Conservation (phyloP, 1,140 invertebrate species). For the Bicyclus anynana region DNA sequence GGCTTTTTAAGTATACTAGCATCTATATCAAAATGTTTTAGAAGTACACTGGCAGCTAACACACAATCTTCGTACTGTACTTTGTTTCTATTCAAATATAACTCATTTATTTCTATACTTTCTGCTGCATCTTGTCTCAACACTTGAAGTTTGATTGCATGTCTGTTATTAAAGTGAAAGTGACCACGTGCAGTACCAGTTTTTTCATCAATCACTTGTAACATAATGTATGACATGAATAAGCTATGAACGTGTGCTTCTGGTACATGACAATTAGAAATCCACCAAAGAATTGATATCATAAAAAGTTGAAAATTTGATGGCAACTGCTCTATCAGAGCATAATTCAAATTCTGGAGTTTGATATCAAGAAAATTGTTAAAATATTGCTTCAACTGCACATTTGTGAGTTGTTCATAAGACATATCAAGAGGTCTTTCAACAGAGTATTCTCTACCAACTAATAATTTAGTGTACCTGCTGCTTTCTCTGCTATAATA, state of each 20-base stretch:
- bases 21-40: conserved; percentile 82
- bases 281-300: conserved; percentile 83
- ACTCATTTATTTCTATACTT: conserved; percentile 26
- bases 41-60: conserved; percentile 78
- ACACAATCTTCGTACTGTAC: conserved; percentile 79
- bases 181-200: conserved; percentile 76
- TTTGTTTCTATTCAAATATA: conserved; percentile 67
- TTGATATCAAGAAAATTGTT: conserved; percentile 66
- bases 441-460: conserved; percentile 46
- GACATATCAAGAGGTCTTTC: conserved; percentile 47
- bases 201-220: conserved; percentile 80
- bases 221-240: conserved; percentile 79
- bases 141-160: conserved; percentile 55
- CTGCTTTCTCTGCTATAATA: conserved; percentile 56
- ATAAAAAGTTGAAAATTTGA: conserved; percentile 81
- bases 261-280: conserved; percentile 74
- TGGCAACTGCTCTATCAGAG: conserved; percentile 75
- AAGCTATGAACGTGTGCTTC: conserved; percentile 79
- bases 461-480: conserved; percentile 48
- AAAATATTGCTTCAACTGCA: conserved; percentile 57
- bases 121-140: conserved; percentile 42
- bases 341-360: conserved; percentile 62
- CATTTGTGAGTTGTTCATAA: conserved; percentile 57
- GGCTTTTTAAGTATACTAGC: conserved; percentile 78
- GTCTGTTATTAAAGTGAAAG: conserved; percentile 62